These are phyloP conservation scores for Barypeithes pellucidus DNA, from an alignment of 2,888 invertebrate species.

Conservation along the genomic window DNA sequence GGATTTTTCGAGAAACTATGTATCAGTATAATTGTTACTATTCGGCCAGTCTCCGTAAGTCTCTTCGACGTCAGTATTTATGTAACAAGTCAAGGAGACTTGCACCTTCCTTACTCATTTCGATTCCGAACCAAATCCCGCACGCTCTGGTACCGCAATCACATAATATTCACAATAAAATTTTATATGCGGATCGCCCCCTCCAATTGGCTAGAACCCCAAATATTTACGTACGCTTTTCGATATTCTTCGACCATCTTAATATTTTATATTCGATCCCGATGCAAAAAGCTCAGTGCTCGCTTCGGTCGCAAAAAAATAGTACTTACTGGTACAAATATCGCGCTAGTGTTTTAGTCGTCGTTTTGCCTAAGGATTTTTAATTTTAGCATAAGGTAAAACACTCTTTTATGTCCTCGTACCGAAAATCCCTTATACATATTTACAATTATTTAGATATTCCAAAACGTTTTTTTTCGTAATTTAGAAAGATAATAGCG, in stretches of 20 bases:
- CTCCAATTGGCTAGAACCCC: not conserved
- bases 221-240: slow-evolving; percentile 13
- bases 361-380: not conserved
- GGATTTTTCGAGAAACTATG: no score
- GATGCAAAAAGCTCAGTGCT: slow-evolving; percentile 5
- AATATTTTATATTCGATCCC: slow-evolving; percentile 8
- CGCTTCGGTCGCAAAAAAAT: not conserved
- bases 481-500: no score
- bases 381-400: not conserved
- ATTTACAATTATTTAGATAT: no score
- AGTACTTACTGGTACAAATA: not conserved
- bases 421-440: no score
- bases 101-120: not conserved
- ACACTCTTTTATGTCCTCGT: not conserved
- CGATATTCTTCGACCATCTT: not conserved
- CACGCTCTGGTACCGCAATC: not conserved
- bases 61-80: no score
- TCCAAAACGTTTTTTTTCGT: no score
- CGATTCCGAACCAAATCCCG: not conserved
- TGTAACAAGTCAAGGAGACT: not conserved
- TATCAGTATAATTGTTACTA: no score
- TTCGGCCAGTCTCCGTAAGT: no score
- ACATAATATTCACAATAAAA: not conserved
- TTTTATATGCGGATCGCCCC: not conserved
- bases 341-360: not conserved